A percentile compares a stretch with the other conserved stretches of the same genome.
phyloP scores from a whole-genome alignment of 2,113 vertebrate species.

The Eptesicus fuscus region DNA sequence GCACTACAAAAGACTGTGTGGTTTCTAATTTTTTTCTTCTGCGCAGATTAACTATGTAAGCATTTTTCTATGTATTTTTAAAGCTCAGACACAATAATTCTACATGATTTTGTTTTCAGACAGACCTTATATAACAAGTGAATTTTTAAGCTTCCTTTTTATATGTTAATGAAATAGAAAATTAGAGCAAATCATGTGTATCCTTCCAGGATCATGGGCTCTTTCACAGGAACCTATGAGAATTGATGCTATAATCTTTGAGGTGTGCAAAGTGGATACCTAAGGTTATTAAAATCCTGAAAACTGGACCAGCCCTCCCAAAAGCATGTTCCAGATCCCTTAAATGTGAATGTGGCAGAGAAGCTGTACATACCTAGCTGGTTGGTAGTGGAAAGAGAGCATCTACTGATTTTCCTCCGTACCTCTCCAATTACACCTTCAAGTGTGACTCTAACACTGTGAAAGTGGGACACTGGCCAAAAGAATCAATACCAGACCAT shows the following conservation, averaged over 20 bases:
- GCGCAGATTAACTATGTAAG: neutral
- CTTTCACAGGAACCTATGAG: neutral
- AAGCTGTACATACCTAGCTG: neutral
- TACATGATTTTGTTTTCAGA: neutral
- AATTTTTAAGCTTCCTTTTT: neutral
- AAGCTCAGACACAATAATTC: neutral
- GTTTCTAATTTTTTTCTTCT: neutral
- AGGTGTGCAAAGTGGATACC: neutral
- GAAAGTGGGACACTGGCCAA: conserved; percentile 75
- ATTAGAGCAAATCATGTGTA: neutral
- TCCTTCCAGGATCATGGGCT: neutral
- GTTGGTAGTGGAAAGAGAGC: conserved; percentile 68
- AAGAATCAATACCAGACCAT: conserved; percentile 78
- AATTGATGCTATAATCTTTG: conserved; percentile 58
- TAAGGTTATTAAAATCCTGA: neutral
- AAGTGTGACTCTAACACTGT: conserved; percentile 71
- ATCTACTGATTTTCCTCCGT: conserved; percentile 78
- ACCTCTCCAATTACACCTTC: conserved; percentile 74
- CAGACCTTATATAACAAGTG: neutral
- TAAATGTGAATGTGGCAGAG: neutral
- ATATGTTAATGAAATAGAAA: neutral
- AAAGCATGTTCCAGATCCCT: conserved; percentile 1
- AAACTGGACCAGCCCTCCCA: neutral
- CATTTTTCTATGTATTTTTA: neutral
- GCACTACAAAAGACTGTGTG: neutral